These are phyloP conservation scores for Emesis castigata DNA, from an alignment of 2,888 invertebrate genomes.

Conservation along the genomic window DNA sequence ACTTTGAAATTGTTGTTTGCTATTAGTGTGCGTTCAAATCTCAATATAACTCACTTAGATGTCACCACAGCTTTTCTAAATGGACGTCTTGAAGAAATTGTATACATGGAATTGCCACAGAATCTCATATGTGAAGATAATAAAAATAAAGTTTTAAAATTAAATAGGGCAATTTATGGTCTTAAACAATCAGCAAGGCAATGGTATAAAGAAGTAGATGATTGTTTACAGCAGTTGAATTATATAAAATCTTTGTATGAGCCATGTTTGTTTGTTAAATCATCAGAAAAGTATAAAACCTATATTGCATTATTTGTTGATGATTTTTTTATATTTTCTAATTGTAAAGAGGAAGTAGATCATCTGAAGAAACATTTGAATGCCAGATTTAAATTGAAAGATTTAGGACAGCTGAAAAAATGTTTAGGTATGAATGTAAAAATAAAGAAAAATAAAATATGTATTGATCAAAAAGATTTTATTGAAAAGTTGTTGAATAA, in stretches of 20 bases:
- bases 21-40: slow-evolving; percentile 42
- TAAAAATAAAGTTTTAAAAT: slow-evolving; percentile 56
- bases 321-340: slow-evolving; percentile 61
- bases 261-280: slow-evolving; percentile 51
- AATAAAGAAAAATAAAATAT: background rate
- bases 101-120: slow-evolving; percentile 53
- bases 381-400: slow-evolving; percentile 35
- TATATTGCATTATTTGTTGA: slow-evolving; percentile 64
- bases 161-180: slow-evolving; percentile 57
- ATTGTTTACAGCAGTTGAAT: slow-evolving; percentile 31
- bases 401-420: slow-evolving; percentile 46
- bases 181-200: slow-evolving; percentile 51
- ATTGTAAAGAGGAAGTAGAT: slow-evolving; percentile 29
- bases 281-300: slow-evolving; percentile 36
- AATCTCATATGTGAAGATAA: slow-evolving; percentile 26
- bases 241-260: slow-evolving; percentile 38
- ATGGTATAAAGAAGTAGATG: slow-evolving; percentile 37
- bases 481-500: background rate
- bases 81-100: slow-evolving; percentile 48
- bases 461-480: background rate
- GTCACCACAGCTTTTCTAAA: slow-evolving; percentile 55
- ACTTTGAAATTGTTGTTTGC: slow-evolving; percentile 50
- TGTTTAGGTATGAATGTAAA: slow-evolving; percentile 50
- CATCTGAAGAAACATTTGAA: slow-evolving; percentile 11
- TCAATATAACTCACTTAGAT: slow-evolving; percentile 55